A percentile compares a stretch with the other conserved stretches of the same genome.
phyloP scores from a whole-genome alignment of 2,888 invertebrate genomes.

The Lochmaea capreae region DNA sequence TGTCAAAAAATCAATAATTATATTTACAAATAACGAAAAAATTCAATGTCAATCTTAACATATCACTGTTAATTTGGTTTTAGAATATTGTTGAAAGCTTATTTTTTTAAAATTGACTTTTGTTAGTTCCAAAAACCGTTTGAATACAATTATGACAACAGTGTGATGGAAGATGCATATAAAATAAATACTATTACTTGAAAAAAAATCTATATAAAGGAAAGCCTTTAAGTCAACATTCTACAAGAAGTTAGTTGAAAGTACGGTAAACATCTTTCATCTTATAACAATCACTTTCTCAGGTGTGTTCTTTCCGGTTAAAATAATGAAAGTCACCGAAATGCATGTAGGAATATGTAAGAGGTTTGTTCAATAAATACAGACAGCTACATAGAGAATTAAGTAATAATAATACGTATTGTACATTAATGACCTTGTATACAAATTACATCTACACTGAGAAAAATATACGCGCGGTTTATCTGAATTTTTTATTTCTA shows the following conservation, averaged over 20 bases:
- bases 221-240: slow-evolving; percentile 16
- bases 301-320: slow-evolving; percentile 46
- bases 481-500: too few relatives aligned
- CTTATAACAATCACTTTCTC: slow-evolving; percentile 40
- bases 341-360: slow-evolving; percentile 26
- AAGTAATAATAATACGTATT: slow-evolving; percentile 15
- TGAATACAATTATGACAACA: too few relatives aligned
- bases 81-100: not conserved
- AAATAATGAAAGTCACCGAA: slow-evolving; percentile 48
- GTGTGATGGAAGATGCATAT: too few relatives aligned
- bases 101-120: too few relatives aligned
- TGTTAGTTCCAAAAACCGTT: too few relatives aligned
- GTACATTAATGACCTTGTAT: not conserved
- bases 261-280: slow-evolving; percentile 12
- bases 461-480: too few relatives aligned
- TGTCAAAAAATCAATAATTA: not conserved
- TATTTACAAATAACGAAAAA: not conserved
- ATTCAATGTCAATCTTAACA: not conserved
- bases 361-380: slow-evolving; percentile 5
- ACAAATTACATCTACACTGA: not conserved
- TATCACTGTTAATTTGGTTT: not conserved
- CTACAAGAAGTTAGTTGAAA: slow-evolving; percentile 28
- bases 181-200: not conserved
- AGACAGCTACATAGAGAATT: not conserved
- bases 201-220: slow-evolving; percentile 8